Percentiles rank a stretch among this genome's conserved stretches.
These are phyloP conservation scores for Parasteatoda tepidariorum DNA, from an alignment of 1,140 invertebrate species.

Conservation along the genomic window DNA sequence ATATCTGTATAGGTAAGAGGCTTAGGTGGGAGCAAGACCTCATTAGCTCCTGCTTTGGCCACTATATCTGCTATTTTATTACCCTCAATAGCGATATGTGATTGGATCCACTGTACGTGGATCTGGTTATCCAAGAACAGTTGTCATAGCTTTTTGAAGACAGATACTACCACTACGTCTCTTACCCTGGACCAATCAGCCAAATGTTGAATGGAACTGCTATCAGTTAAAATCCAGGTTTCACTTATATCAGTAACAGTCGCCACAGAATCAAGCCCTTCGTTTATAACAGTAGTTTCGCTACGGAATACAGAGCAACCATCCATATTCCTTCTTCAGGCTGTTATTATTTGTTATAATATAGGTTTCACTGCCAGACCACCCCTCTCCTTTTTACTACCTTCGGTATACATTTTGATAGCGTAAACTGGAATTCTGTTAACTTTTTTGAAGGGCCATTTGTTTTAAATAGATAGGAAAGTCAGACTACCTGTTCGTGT, in stretches of 20 bases:
- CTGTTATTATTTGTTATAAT: no score
- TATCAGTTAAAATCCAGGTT: conserved; percentile 10
- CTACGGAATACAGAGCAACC: no score
- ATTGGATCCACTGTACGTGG: no score
- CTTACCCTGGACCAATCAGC: conserved; percentile 6
- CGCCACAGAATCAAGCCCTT: no score
- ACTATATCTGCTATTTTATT: background rate
- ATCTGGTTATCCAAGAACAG: no score
- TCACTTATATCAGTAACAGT: background rate
- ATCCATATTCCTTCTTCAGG: no score
- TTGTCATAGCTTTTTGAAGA: no score
- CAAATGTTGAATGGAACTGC: conserved; percentile 8
- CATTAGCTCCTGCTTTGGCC: background rate
- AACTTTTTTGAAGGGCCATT: no score
- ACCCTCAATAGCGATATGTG: background rate
- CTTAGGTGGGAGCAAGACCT: background rate
- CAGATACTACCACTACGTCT: background rate
- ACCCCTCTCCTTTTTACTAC: background rate
- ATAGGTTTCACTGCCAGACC: background rate
- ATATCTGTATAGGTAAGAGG: background rate
- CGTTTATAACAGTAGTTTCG: no score
- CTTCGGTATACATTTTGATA: background rate
- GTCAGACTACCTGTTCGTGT: no score
- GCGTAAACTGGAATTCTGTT: background rate
- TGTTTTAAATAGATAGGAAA: background rate